Conservation (phyloP, 2,113 vertebrate species). For the Clarias batrachus region DNA sequence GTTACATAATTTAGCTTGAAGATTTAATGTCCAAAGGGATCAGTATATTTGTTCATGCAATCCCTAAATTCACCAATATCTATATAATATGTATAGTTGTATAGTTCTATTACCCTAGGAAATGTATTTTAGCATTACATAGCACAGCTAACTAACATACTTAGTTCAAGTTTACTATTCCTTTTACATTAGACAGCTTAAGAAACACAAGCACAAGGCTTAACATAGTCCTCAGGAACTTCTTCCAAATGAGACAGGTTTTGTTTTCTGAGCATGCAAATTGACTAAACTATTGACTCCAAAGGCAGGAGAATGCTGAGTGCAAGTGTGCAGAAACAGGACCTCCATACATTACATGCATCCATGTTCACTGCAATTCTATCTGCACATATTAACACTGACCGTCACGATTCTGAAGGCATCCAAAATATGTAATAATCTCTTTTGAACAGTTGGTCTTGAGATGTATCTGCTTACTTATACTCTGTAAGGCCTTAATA, state of each 20-base stretch:
- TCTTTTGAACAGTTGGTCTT: no score
- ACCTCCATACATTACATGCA: neutral
- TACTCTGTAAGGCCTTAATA: no score
- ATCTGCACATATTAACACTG: neutral
- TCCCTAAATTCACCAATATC: neutral
- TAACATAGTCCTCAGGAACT: neutral
- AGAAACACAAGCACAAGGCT: neutral
- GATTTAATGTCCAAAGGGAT: neutral
- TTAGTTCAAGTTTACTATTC: neutral
- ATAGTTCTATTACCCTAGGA: no score
- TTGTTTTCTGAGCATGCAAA: neutral
- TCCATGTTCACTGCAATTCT: neutral
- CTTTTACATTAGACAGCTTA: neutral
- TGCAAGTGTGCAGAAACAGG: neutral
- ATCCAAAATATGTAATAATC: no score
- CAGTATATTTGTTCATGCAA: neutral
- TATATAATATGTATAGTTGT: no score
- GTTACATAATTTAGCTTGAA: neutral
- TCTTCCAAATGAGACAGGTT: neutral
- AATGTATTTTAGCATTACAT: neutral
- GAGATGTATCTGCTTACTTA: no score
- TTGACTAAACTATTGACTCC: neutral
- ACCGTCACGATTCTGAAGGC: neutral
- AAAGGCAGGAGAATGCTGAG: neutral
- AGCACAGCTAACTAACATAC: neutral